phyloP scores from a whole-genome alignment of 2,113 vertebrate genomes.

The Pleuronectes platessa region DNA sequence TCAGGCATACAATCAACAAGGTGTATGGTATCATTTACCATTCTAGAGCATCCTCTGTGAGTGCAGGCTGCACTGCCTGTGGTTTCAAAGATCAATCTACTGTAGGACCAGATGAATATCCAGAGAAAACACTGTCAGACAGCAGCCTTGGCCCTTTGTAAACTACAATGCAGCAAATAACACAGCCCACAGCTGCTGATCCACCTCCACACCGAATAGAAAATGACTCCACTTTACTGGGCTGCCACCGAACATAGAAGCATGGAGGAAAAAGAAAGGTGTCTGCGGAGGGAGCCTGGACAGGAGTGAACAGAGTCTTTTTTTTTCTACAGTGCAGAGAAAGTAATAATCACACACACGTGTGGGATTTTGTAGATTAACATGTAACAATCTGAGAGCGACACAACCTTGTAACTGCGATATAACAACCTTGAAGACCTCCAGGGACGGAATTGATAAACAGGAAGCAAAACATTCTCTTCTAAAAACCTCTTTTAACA shows the following conservation, averaged over 20 bases:
- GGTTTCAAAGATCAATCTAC: conserved; percentile 28
- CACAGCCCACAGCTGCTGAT: conserved; percentile 26
- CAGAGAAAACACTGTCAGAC: conserved; percentile 1
- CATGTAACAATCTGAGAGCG: neutral
- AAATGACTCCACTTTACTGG: conserved; percentile 16
- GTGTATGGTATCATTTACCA: neutral
- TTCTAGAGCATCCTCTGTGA: conserved; percentile 2
- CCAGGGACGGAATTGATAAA: too few species aligned
- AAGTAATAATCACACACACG: neutral
- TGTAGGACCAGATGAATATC: conserved; percentile 7
- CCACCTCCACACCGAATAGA: neutral
- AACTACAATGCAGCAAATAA: conserved; percentile 39
- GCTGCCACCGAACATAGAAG: neutral
- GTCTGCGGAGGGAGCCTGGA: neutral
- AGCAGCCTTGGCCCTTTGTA: conserved; percentile 28
- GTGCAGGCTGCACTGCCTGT: conserved; percentile 1
- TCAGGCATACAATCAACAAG: neutral
- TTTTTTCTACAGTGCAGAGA: neutral
- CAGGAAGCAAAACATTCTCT: too few species aligned
- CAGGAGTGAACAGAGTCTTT: neutral
- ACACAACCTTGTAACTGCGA: neutral
- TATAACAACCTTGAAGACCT: neutral
- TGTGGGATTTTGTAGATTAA: conserved; percentile 2
- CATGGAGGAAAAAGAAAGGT: conserved; percentile 17
- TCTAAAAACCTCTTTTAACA: too few species aligned